A percentile compares a stretch with the other conserved stretches of the same genome.
Conservation (phyloP, 2,113 vertebrate genomes). For the Anguilla japonica region DNA sequence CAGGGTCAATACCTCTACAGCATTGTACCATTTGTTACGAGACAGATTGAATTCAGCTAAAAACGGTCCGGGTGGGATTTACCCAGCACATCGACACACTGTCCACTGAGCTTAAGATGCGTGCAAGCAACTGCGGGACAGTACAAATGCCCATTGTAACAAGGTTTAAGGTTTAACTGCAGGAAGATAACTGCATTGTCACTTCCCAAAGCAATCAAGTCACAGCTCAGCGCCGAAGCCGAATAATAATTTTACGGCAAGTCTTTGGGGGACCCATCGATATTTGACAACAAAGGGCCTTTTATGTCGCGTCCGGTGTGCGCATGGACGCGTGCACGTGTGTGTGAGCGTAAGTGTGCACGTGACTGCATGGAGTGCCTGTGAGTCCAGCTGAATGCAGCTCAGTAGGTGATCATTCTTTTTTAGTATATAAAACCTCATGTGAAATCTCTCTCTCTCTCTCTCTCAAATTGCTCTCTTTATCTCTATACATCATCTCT, state of each 20-base stretch:
- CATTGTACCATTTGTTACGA: slow-evolving; percentile 45
- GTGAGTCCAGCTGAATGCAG: background rate
- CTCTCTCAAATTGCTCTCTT: too few relatives aligned
- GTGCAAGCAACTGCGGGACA: background rate
- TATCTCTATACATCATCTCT: too few relatives aligned
- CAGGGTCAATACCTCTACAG: slow-evolving; percentile 51
- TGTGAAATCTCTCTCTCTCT: background rate
- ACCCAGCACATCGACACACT: slow-evolving; percentile 25
- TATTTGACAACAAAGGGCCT: background rate
- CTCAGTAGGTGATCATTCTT: background rate
- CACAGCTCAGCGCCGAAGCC: slow-evolving; percentile 4
- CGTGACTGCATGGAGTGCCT: background rate
- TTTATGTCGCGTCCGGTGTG: background rate
- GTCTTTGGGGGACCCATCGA: background rate
- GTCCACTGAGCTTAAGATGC: slow-evolving; percentile 33
- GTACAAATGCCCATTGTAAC: background rate
- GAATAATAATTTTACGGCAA: slow-evolving; percentile 9
- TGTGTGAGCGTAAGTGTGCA: background rate
- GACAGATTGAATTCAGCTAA: slow-evolving; percentile 30
- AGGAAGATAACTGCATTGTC: background rate
- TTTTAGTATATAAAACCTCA: background rate
- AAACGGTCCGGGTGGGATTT: slow-evolving; percentile 25
- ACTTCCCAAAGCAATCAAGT: slow-evolving; percentile 15
- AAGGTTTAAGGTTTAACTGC: background rate
- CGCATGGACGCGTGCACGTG: background rate